Percentiles rank a stretch among this genome's conserved stretches.
Evolutionary conservation across 2,888 invertebrate genomes (phyloP).

Genomic region (Calliscelio sp.): DNA sequence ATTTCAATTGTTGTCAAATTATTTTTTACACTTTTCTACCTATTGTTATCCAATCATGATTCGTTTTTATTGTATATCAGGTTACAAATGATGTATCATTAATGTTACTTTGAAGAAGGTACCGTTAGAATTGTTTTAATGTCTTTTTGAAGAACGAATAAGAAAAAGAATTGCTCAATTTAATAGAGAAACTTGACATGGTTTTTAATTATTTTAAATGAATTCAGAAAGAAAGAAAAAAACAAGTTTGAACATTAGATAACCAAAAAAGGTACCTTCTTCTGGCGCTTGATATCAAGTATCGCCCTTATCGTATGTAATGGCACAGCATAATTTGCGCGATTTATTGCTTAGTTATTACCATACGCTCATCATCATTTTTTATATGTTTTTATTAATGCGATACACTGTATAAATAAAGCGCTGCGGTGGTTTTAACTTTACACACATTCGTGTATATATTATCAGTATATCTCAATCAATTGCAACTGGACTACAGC

Average conservation of each 20-base stretch:
- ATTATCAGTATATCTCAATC: slow-evolving; percentile 34
- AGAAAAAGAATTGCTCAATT: too few relatives aligned
- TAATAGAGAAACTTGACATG: too few relatives aligned
- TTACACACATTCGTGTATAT: slow-evolving; percentile 52
- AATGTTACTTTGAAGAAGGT: slow-evolving; percentile 7
- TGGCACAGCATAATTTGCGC: slow-evolving; percentile 39
- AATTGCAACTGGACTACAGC: slow-evolving; percentile 9
- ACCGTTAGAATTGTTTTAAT: not conserved
- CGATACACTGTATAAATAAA: slow-evolving; percentile 32
- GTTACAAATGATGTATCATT: not conserved
- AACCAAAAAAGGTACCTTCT: slow-evolving; percentile 20
- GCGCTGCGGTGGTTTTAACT: slow-evolving; percentile 32
- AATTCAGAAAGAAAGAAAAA: too few relatives aligned
- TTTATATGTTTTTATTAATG: slow-evolving; percentile 45
- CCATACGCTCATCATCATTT: slow-evolving; percentile 39
- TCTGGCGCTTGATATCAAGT: slow-evolving; percentile 37
- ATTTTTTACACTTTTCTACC: not conserved
- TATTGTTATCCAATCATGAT: not conserved
- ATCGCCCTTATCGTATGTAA: slow-evolving; percentile 27
- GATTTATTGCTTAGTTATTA: slow-evolving; percentile 50
- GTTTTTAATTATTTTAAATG: too few relatives aligned
- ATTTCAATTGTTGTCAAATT: slow-evolving; percentile 13
- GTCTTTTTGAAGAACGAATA: too few relatives aligned
- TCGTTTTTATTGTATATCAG: not conserved
- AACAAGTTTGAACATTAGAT: too few relatives aligned